Evolutionary conservation across 2,113 vertebrate genomes (phyloP), one percentile per base, ranked within the genome.

Genomic region (Brienomyrus brachyistius): DNA sequence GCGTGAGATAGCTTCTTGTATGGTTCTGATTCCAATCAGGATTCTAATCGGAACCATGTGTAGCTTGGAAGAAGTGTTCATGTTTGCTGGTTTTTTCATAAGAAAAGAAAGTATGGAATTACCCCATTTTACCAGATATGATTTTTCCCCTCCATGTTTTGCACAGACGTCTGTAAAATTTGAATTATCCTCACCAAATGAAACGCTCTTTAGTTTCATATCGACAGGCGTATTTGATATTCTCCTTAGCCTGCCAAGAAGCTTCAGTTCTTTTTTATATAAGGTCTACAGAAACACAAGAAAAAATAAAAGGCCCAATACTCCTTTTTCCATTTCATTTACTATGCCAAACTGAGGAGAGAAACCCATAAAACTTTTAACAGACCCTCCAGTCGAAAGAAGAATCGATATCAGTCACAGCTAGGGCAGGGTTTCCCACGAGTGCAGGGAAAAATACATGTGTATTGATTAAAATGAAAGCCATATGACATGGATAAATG

Each of bases 381-480:
- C 15, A 54, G 51, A 52, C 35, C 82, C 17, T 50, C 43, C 82
- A 45, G 82, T 43, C 45, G 45, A 48, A 50, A n/a, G 83, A 50
- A 86, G 83, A 51, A 86, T 86, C 23, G 45, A 50, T 51, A 86
- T 86, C 85, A 56, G 85, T 87, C 85, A 43, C 83, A 86, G 47
- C 48, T 35, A 54, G 82, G 52, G 50, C 51, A 31, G n/a, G 10
- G 51, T 87, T 35, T 52, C 85, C 27, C 50, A 87, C 48, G 51
- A 87, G 85, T 54, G 19, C 21, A 54, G 31, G 27, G 51, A 35
- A 54, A 54, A 52, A 54, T 35, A 52, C 85, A 87, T 87, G 47
- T 87, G 85, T 87, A 54, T 35, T 87, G 85, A 87, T 87, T 87
- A 87, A 52, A 87, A 87, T 87, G 85, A 35, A 54, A 87, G 51